These are phyloP conservation scores for Ptychadena robeensis DNA, from an alignment of 2,797 vertebrate genomes.

Conservation along the genomic window DNA sequence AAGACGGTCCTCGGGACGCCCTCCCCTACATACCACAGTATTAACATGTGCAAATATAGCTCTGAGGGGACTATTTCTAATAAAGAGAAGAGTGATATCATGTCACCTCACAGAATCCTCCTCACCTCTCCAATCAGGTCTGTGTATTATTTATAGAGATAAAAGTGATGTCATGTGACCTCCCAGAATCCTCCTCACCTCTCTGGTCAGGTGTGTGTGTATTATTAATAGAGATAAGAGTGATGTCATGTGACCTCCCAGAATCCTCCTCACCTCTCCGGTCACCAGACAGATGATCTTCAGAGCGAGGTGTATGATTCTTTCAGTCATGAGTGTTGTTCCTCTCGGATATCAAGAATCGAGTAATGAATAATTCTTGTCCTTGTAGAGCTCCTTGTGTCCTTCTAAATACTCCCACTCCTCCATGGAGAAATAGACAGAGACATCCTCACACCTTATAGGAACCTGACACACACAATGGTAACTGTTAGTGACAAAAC, in stretches of 20 bases:
- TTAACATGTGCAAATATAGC: no score
- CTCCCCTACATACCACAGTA: no score
- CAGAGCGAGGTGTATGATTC: background rate
- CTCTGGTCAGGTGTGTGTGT: background rate
- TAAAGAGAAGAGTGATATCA: background rate
- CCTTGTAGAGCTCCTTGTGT: background rate
- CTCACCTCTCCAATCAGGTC: background rate
- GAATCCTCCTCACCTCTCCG: background rate
- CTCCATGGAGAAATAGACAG: background rate
- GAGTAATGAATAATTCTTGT: background rate
- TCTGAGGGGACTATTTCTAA: no score
- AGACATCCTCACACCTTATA: background rate
- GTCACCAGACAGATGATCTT: background rate
- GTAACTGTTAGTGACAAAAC: background rate
- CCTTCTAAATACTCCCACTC: background rate
- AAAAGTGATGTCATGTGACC: background rate
- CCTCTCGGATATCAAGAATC: background rate
- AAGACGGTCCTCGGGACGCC: no score
- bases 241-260: background rate
- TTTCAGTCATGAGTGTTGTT: background rate
- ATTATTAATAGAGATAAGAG: background rate
- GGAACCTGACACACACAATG: background rate
- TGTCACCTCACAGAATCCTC: background rate
- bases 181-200: background rate
- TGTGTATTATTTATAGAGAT: background rate